Conservation (phyloP, 2,888 invertebrate genomes). For the Meloe dianella region DNA sequence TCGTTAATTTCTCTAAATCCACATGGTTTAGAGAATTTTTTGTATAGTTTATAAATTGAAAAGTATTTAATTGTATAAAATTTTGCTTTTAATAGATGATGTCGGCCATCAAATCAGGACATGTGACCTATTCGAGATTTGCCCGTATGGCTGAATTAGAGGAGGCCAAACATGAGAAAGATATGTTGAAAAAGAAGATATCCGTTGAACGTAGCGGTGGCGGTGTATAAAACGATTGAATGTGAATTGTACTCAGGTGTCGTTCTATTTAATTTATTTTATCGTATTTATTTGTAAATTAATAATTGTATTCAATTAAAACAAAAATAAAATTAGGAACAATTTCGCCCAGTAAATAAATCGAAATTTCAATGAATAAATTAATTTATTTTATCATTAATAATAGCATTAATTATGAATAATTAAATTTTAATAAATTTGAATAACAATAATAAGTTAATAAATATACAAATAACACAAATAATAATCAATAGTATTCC, state of each 20-base stretch:
- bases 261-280: not conserved
- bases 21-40: too few species aligned
- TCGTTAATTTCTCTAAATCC: too few species aligned
- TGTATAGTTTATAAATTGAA: too few species aligned
- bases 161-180: slow-evolving; percentile 81
- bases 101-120: slow-evolving; percentile 97
- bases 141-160: slow-evolving; percentile 93
- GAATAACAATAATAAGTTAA: slow-evolving; percentile 53
- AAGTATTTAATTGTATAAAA: too few species aligned
- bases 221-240: slow-evolving; percentile 72
- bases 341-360: not conserved
- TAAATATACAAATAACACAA: slow-evolving; percentile 52
- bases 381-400: slow-evolving; percentile 11
- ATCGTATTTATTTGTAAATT: not conserved
- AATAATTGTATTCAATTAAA: not conserved
- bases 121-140: slow-evolving; percentile 93
- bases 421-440: slow-evolving; percentile 28
- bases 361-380: not conserved
- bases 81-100: slow-evolving; percentile 77
- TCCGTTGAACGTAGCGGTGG: slow-evolving; percentile 95
- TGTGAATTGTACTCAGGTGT: slow-evolving; percentile 9
- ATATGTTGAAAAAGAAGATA: slow-evolving; percentile 77
- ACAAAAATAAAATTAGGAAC: not conserved
- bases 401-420: slow-evolving; percentile 17
- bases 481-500: slow-evolving; percentile 53